Base-by-base conservation (phyloP, 2,797 vertebrate species). In the Danio tinwini region DNA sequence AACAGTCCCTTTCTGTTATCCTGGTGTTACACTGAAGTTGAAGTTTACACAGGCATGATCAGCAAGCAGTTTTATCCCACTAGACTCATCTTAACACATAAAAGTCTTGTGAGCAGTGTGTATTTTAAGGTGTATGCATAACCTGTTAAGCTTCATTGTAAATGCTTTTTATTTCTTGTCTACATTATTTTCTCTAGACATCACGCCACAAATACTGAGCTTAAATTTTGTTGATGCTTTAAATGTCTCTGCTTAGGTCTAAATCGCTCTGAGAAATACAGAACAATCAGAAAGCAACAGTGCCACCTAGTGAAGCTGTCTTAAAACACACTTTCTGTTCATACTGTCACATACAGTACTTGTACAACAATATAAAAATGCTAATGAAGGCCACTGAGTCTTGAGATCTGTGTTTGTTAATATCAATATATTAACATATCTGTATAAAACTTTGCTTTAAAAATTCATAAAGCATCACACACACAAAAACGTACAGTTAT, bases 271-370 rank as follows among this genome's bases (percentile, higher is more conserved):
- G 7, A 37, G 5, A 16, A 14, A 8, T 8, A 39, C 17, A 53
- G 45, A 62, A 74, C 47, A 77, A 85, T 87, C 68, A 71, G 71
- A 85, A 86, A 62, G 79, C 89, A 88, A 90, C 87, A 92, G 80
- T 74, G 88, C 92, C 91, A 86, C 87, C 92, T 5, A 52, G 50
- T 83, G 91, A 76, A 74, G 19, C 82, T 2, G 62, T 7, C 11
- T 62, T 70, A 29, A 71, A 21, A 70, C 49, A 65, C 16, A 39
- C 10, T 65, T 49, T 8, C 13, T 8, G 39, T 42, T 71, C n/a
- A 55, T 42, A 55, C 8, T 19, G 6, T 29, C 5, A 58, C 1
- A 59, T 29, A 37, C 6, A 37, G 19, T 56, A 56, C 37, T 40
- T 11, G 19, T 21, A 39, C 13, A 17, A 17, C 8, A 17, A 53